A percentile compares a stretch with the other conserved stretches of the same genome.
phyloP scores from a whole-genome alignment of 1,140 invertebrate genomes.

The Calephelis virginiensis region DNA sequence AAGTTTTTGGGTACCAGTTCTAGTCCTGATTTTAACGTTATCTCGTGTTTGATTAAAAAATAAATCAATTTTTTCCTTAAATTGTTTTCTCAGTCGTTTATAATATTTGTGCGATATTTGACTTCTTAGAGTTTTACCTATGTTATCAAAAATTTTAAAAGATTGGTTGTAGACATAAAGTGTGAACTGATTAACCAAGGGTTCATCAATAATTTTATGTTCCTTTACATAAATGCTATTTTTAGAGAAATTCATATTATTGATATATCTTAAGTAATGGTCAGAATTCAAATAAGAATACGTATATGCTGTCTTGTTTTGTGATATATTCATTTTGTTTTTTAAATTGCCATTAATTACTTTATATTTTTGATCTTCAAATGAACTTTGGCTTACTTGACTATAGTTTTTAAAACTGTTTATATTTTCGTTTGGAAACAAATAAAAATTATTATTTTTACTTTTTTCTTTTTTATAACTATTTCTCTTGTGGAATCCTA shows the following conservation, averaged over 20 bases:
- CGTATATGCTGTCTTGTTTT: not conserved
- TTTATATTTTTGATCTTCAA: too few species aligned
- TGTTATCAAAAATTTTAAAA: not conserved
- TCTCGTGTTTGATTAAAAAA: not conserved
- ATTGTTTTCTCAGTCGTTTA: not conserved
- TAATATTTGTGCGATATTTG: not conserved
- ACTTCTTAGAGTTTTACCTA: not conserved
- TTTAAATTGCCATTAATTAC: too few species aligned
- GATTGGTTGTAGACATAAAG: not conserved
- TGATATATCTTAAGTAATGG: not conserved
- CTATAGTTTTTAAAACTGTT: too few species aligned
- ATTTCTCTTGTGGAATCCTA: too few species aligned
- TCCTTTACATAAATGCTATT: constrained; percentile 2
- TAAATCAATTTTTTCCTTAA: not conserved
- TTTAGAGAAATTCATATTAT: not conserved
- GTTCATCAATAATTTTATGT: not conserved
- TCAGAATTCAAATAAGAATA: too few species aligned
- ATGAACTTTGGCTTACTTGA: too few species aligned
- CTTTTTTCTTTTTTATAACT: too few species aligned
- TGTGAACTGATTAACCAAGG: not conserved
- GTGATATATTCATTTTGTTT: not conserved
- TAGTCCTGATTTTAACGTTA: not conserved
- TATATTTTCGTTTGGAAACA: too few species aligned
- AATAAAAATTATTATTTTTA: too few species aligned
- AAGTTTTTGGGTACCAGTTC: not conserved